Evolutionary conservation across 2,113 vertebrate genomes (phyloP).

Genomic region (Nesoenas mayeri): DNA sequence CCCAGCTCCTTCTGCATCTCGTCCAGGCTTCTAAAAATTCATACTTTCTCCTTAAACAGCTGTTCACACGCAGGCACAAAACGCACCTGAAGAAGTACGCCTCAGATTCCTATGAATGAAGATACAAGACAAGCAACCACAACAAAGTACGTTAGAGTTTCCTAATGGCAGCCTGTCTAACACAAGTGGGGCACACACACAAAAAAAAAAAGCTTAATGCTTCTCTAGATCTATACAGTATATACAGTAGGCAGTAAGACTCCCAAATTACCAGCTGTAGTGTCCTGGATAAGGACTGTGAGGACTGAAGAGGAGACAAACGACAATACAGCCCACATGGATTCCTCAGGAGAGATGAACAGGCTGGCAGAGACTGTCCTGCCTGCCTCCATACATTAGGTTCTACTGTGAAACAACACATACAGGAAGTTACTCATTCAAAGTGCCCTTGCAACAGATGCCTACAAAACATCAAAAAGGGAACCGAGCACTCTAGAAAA

Average conservation of each 20-base stretch:
- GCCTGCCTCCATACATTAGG: background rate
- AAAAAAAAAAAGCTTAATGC: background rate
- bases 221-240: background rate
- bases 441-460: background rate
- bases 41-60: background rate
- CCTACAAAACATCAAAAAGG: background rate
- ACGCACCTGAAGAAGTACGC: background rate
- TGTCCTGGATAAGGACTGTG: background rate
- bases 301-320: background rate
- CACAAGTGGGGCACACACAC: rapidly evolving
- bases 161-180: background rate
- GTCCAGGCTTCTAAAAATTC: background rate
- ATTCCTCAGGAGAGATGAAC: background rate
- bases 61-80: background rate
- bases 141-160: background rate
- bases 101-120: background rate
- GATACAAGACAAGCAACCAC: background rate
- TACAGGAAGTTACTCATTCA: background rate
- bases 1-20: constrained; percentile 4
- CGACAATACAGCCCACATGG: background rate
- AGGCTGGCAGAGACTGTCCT: background rate
- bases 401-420: background rate
- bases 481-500: background rate
- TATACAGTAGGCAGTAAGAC: background rate
- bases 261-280: background rate